Evolutionary conservation across 2,888 invertebrate species (phyloP), one percentile per base, ranked within the genome.

Genomic region (Papilio gigon): DNA sequence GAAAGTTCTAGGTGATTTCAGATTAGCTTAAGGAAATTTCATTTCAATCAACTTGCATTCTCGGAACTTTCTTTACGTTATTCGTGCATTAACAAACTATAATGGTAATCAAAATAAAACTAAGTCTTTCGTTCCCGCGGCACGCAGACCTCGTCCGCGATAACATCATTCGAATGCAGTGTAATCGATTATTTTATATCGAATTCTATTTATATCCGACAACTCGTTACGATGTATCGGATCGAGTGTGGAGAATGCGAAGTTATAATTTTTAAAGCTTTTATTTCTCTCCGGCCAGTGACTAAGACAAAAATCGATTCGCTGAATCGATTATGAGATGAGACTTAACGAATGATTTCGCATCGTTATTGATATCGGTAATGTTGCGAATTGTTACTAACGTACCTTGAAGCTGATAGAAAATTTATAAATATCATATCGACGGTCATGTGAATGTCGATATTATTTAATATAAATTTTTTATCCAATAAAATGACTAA

Each of bases 111-210:
- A 70, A 72, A 72, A 71, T 71, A 71, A 68, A 71, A 70, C 63
- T 70, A 62, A 68, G 60, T 63, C 69, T 68, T 71, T 66, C 58
- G 58, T 59, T 56, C 66, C 44, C 42, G 68, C 47, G 25, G 70
- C 71, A 73, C 70, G 71, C 73, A 71, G 68, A 67, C 70, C 37
- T 53, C 63, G 62, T 73, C 71, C 67, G 59, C 71, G 76, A 75
- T 75, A 74, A 70, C 71, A 74, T 76, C 75, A 67, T 65, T 71
- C 72, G 74, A 75, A 71, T 72, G 74, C 73, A 72, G 64, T 64
- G 65, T 71, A 76, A 75, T 75, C 74, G 73, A 73, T 73, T 73
- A 72, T 71, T 35, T 70, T 67, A 71, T 65, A 68, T 70, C 65
- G 60, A 69, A 47, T 65, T 50, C 58, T 61, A 70, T 65, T 64